Evolutionary conservation across 1,140 invertebrate genomes (phyloP), one percentile per base, ranked within the genome.

Genomic region (Danaus plexippus): DNA sequence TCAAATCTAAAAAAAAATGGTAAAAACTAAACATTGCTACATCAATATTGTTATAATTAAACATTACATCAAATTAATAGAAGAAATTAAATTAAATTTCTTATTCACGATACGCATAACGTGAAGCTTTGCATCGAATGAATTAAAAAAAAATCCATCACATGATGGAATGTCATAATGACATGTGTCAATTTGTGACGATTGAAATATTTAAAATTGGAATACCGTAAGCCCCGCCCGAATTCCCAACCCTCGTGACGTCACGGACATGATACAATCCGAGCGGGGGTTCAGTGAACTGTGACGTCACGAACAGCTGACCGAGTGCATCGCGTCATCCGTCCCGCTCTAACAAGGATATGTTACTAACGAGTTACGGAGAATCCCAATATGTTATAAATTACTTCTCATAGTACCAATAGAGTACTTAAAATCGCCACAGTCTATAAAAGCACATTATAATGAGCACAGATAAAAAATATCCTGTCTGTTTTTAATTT

Each of bases 261-360:
- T 80, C 76, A 78, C 67, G 45, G 50, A 64, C 63, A 64, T 66
- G 59, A 56, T 64, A 69, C 69, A 62, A 61, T 68, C 62, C 58
- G 53, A 54, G 44, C 47, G 57, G 64, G 22, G 60, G 77, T 76
- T 78, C 73, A 68, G 32, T 64, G 75, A 70, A 76, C 80, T 58
- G 62, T 76, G 76, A 80, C 80, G 77, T 83, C 77, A 80, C 67
- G 57, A 80, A 73, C 80, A 83, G 80, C 80, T 83, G 77, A 67
- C 67, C 57, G 57, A 56, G 43, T 66, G 67, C 67, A 71, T 59
- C 51, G 59, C 58, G 55, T 32, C 22, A 32, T 6, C 22, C 56
- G 45, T 61, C 56, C 45, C 61, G 50, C 47, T 66, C 52, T 62
- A 52, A 50, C 56, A 54, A 47, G 43, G 47, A 41, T 45, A 63